These are phyloP conservation scores for Zapornia atra DNA, from an alignment of 2,113 vertebrate species.

Conservation along the genomic window DNA sequence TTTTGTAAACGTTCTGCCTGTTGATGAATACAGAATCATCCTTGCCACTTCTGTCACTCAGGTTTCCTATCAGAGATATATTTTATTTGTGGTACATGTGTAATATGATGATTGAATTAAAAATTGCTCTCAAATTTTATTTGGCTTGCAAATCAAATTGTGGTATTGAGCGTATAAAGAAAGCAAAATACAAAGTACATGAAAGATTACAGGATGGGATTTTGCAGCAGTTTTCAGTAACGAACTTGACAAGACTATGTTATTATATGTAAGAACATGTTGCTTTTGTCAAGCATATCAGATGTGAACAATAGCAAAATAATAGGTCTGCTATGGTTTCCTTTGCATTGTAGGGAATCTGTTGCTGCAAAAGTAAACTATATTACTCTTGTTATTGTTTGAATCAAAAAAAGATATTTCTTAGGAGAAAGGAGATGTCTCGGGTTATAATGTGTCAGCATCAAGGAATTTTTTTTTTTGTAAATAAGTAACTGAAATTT, in stretches of 20 bases:
- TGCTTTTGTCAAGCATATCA: background rate
- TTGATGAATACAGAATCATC: background rate
- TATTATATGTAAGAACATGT: background rate
- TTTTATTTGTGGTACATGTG: background rate
- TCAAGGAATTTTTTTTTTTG: background rate
- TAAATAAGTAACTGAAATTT: background rate
- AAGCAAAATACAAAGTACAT: background rate
- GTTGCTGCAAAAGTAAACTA: background rate
- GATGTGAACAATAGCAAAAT: background rate
- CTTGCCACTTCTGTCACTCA: background rate
- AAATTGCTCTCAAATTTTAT: background rate
- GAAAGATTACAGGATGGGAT: background rate
- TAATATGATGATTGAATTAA: background rate
- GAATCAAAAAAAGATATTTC: rapidly evolving
- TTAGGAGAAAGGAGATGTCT: background rate
- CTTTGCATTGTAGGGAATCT: background rate
- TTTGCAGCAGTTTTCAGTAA: background rate
- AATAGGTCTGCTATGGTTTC: background rate
- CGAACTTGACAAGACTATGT: background rate
- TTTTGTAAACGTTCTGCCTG: background rate
- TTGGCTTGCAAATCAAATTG: background rate
- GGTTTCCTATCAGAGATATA: background rate
- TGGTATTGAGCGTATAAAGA: background rate
- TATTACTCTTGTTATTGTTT: background rate
- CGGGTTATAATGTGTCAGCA: background rate